Evolutionary conservation across 2,888 invertebrate species (phyloP), one percentile per base, ranked within the genome.

Genomic region (Pediacus dermestoides): DNA sequence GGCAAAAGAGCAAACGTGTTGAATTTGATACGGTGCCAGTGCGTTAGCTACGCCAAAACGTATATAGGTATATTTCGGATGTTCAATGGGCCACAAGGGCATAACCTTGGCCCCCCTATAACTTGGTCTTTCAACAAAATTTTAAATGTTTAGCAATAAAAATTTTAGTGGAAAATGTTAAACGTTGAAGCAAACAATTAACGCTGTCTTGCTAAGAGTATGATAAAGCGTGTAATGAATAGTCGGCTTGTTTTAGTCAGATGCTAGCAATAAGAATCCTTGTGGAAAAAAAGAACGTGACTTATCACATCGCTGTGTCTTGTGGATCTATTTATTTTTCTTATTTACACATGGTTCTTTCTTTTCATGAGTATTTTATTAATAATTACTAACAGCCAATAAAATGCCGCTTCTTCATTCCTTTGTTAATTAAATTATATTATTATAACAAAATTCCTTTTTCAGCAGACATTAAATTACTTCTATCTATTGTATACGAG

Each of bases 101-200:
- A 23, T 10, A 23, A 23, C 23, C 23, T 23, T 23, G 23, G 23
- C n/a, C n/a, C n/a, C n/a, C n/a, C n/a, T n/a, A n/a, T n/a, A n/a
- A n/a, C n/a, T n/a, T n/a, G n/a, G n/a, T n/a, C n/a, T n/a, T n/a
- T n/a, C n/a, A n/a, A n/a, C n/a, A n/a, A n/a, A n/a, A n/a, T n/a
- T n/a, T n/a, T n/a, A n/a, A n/a, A n/a, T n/a, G n/a, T n/a, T n/a
- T n/a, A n/a, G n/a, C n/a, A n/a, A n/a, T n/a, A n/a, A n/a, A n/a
- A n/a, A n/a, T n/a, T n/a, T n/a, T n/a, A n/a, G n/a, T n/a, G n/a
- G n/a, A n/a, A n/a, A n/a, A n/a, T n/a, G n/a, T n/a, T 35, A 35
- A 28, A 37, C 25, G 23, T 44, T 48, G 41, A 39, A 45, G 37
- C 42, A 48, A 48, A 45, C 45, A 48, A 45, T 48, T 45, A 48